A percentile compares a stretch with the other conserved stretches of the same genome.
phyloP scores from a whole-genome alignment of 2,797 vertebrate species.

The Ctenochaetus hawaiiensis region DNA sequence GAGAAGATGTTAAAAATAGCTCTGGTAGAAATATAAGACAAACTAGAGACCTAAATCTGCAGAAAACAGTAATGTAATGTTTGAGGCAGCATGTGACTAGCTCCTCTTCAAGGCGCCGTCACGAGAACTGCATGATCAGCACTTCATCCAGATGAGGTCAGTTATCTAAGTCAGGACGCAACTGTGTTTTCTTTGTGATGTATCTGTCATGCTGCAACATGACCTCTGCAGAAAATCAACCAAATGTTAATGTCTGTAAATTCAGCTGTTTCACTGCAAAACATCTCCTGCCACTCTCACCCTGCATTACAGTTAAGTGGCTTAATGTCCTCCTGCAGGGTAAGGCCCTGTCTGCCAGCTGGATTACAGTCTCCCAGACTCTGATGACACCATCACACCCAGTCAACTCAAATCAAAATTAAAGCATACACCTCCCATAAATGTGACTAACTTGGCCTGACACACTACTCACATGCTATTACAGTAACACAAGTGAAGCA shows the following conservation, averaged over 20 bases:
- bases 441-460: slow-evolving; percentile 1
- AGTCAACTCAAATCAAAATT: slow-evolving; percentile 38
- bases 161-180: slow-evolving; percentile 10
- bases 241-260: slow-evolving; percentile 14
- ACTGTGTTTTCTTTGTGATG: slow-evolving; percentile 8
- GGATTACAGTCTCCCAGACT: slow-evolving; percentile 62
- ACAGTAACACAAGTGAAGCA: neutral
- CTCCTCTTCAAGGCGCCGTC: slow-evolving; percentile 37
- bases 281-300: slow-evolving; percentile 69
- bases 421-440: slow-evolving; percentile 15
- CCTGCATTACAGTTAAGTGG: slow-evolving; percentile 70
- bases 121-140: slow-evolving; percentile 50
- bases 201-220: slow-evolving; percentile 19
- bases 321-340: slow-evolving; percentile 71
- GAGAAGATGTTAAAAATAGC: slow-evolving; percentile 17
- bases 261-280: slow-evolving; percentile 34
- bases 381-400: slow-evolving; percentile 38
- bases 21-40: neutral
- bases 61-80: slow-evolving; percentile 3
- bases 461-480: neutral
- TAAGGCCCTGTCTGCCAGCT: slow-evolving; percentile 70
- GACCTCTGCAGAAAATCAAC: slow-evolving; percentile 31
- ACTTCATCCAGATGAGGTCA: slow-evolving; percentile 46
- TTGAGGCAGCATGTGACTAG: slow-evolving; percentile 39
- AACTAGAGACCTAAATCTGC: slow-evolving; percentile 19